Evolutionary conservation across 2,888 invertebrate genomes (phyloP).

Genomic region (Fragum sueziense): DNA sequence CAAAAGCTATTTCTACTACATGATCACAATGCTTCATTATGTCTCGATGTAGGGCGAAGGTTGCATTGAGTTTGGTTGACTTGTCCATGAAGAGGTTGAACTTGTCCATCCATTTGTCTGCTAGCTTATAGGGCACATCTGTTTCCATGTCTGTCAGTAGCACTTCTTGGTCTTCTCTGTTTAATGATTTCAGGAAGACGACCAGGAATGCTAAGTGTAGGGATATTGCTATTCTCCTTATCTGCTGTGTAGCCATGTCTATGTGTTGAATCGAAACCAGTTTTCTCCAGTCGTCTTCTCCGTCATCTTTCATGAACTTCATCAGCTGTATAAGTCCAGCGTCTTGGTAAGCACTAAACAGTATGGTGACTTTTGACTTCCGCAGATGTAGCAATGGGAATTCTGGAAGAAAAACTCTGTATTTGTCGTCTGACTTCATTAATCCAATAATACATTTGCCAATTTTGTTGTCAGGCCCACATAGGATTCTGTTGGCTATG

Average conservation of each 20-base stretch:
- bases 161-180: background rate
- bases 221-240: conserved; percentile 8
- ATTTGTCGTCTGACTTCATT: conserved; percentile 37
- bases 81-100: conserved; percentile 4
- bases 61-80: conserved; percentile 26
- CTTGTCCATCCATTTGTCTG: background rate
- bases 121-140: background rate
- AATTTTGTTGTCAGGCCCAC: no score
- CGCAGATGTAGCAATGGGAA: conserved; percentile 43
- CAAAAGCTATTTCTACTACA: conserved; percentile 18
- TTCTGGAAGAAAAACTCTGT: conserved; percentile 37
- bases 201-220: conserved; percentile 3
- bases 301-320: no score
- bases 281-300: conserved; percentile 20
- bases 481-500: conserved; percentile 26
- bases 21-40: conserved; percentile 53
- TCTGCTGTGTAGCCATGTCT: conserved; percentile 26
- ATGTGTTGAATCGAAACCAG: conserved; percentile 10
- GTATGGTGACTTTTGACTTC: conserved; percentile 49
- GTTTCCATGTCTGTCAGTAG: background rate
- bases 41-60: conserved; percentile 47
- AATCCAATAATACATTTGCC: no score
- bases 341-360: conserved; percentile 43
- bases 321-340: conserved; percentile 46
- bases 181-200: background rate